Evolutionary conservation across 2,113 vertebrate species (phyloP).

Genomic region (Caloenas nicobarica): DNA sequence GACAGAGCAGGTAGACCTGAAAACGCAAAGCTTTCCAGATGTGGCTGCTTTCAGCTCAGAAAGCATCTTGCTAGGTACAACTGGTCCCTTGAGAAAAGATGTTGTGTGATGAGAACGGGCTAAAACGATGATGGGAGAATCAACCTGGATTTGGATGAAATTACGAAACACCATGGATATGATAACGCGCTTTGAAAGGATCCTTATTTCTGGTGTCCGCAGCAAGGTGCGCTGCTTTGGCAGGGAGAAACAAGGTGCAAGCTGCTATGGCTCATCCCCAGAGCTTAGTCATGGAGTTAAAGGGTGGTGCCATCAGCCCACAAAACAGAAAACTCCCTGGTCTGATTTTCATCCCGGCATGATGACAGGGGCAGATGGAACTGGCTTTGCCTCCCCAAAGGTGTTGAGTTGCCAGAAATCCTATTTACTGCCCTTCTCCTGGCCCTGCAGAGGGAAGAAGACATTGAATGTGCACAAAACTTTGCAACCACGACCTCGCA

Average conservation of each 20-base stretch:
- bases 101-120: neutral
- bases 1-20: neutral
- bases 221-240: neutral
- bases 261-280: neutral
- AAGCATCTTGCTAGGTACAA: neutral
- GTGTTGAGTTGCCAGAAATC: neutral
- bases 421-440: fast-evolving
- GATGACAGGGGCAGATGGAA: neutral
- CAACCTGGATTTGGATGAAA: neutral
- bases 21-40: neutral
- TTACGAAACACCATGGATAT: fast-evolving
- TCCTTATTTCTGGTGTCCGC: neutral
- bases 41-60: neutral
- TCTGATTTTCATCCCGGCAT: neutral
- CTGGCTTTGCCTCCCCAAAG: neutral
- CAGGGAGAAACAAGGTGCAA: neutral
- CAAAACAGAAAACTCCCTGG: conserved; percentile 12
- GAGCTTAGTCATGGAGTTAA: conserved; percentile 22
- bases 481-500: fast-evolving
- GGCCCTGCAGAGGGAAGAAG: neutral
- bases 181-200: neutral
- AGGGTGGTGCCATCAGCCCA: neutral
- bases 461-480: neutral
- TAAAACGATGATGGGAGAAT: neutral
- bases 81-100: neutral